Evolutionary conservation across 2,113 vertebrate species (phyloP), one percentile per base, ranked within the genome.

Genomic region (Menidia beryllina): DNA sequence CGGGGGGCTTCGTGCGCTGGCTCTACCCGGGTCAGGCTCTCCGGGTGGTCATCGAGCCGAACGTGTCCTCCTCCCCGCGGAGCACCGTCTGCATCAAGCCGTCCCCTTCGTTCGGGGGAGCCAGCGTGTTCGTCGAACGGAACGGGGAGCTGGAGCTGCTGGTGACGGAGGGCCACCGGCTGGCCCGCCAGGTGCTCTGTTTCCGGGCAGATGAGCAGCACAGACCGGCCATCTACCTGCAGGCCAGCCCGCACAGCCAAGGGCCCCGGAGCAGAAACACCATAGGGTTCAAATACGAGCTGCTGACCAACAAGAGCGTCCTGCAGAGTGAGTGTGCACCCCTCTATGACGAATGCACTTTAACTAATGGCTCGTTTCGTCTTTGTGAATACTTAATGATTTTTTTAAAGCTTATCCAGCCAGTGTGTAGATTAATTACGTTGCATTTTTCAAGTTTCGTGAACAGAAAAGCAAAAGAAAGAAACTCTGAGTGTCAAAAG

Each of bases 221-320:
- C 0, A 61, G 74, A 50, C 90, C 92, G 2, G 92, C 87, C 7
- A 80, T 96, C n/a, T 95, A 95, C 85, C 88, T 95, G 38, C 93
- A 95, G 81, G 92, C 93, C 69, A 91, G 85, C 39, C 93, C 85
- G 0, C 93, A 91, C 63, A 80, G 66, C 19, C 88, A 87, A 0
- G 80, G 56, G 34, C n/a, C 45, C 45, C 85, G 93, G 84, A 81
- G 87, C 75, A 87, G 86, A 53, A 84, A 85, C n/a, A 72, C 45
- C 0, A 88, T 94, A 82, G 88, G 92, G 52, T 95, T 95, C 88
- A 93, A 91, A 77, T 94, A 94, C 0, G 91, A 96, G 81, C 79
- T 95, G 81, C 88, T 94, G 74, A 83, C 83, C 49, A 91, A 79
- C 77, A 81, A 82, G 66, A 92, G 85, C 0, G 71, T 89, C 27